Percentiles rank a stretch among this genome's conserved stretches.
Evolutionary conservation across 2,113 vertebrate genomes (phyloP).

Genomic region (Kryptolebias marmoratus): DNA sequence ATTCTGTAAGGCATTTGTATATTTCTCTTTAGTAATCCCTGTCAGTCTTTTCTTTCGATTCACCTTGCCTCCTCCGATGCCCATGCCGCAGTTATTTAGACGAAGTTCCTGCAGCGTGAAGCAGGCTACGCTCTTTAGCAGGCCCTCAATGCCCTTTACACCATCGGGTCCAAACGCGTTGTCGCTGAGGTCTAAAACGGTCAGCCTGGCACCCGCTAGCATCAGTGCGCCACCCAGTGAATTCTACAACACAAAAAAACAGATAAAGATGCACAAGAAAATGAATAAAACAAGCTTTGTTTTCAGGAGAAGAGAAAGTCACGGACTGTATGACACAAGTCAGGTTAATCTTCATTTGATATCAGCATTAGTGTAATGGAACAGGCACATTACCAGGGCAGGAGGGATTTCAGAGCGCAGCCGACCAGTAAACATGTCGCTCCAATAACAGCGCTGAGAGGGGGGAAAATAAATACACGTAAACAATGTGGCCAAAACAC

Average conservation of each 20-base stretch:
- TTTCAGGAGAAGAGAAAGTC: not conserved
- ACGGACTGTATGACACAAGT: not conserved
- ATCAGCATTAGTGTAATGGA: not conserved
- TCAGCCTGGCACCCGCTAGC: constrained; percentile 87
- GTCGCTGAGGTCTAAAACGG: constrained; percentile 94
- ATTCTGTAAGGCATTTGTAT: not conserved
- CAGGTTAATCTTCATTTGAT: not conserved
- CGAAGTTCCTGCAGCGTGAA: constrained; percentile 90
- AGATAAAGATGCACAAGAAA: not conserved
- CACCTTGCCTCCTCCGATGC: constrained; percentile 96
- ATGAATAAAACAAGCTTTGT: not conserved
- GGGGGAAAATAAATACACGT: not conserved
- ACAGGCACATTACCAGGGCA: constrained; percentile 87
- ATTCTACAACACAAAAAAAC: constrained; percentile 75
- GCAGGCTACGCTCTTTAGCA: constrained; percentile 90
- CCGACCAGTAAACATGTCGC: constrained; percentile 98
- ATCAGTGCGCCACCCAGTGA: constrained; percentile 92
- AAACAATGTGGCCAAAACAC: not conserved
- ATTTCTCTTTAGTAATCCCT: not conserved
- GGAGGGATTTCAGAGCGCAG: constrained; percentile 95
- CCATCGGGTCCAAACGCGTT: constrained; percentile 98
- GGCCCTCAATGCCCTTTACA: constrained; percentile 89
- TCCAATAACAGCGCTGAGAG: constrained; percentile 93
- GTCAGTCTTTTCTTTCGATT: constrained; percentile 1
- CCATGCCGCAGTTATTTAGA: constrained; percentile 99